Base-by-base conservation (phyloP, 2,888 invertebrate genomes). In the Aplocera efformata region DNA sequence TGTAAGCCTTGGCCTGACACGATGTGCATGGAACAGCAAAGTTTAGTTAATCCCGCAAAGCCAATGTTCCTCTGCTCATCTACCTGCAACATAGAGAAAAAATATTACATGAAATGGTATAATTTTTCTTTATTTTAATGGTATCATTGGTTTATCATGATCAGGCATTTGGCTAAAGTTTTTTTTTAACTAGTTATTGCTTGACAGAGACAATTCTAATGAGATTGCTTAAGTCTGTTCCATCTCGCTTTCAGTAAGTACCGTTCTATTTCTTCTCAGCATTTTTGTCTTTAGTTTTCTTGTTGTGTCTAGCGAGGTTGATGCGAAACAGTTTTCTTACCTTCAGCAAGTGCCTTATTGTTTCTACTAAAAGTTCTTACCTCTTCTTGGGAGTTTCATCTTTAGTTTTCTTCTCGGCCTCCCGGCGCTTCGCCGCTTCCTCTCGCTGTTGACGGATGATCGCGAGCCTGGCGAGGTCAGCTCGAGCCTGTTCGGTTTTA, bases 401-500 rank as follows among this genome's bases (percentile, higher is more conserved):
- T 72, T 88, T 88, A 74, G 92, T 91, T 84, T 93, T 92, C 63
- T 92, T 92, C 55, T 98, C 98, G 4, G 92, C 92, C 66, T 98
- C 98, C 32, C 97, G 90, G 65, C 94, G 93, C 61, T 94, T 94
- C n/a, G 97, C 96, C 0, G 98, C 98, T 60, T 98, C 98, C 67
- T 97, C 98, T 8, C 98, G 89, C 79, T 98, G 97, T 74, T 98
- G 97, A 46, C 95, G 93, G 58, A 99, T 96, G 58, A 98, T 94
- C 1, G 98, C 98, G 60, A 99, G 90, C 37, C 98, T 89, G 3
- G 98, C 98, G 32, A 99, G 88, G 85, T 99, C 99, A 0, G 98
- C 96, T 36, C 96, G 91, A 0, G 98, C 98, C 72, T 98, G 97
- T 11, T 97, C 97, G 0, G 98, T 99, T 79, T 97, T 97, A 26